Evolutionary conservation across 1,140 invertebrate species (phyloP).

Genomic region (Drosophila suzukii): DNA sequence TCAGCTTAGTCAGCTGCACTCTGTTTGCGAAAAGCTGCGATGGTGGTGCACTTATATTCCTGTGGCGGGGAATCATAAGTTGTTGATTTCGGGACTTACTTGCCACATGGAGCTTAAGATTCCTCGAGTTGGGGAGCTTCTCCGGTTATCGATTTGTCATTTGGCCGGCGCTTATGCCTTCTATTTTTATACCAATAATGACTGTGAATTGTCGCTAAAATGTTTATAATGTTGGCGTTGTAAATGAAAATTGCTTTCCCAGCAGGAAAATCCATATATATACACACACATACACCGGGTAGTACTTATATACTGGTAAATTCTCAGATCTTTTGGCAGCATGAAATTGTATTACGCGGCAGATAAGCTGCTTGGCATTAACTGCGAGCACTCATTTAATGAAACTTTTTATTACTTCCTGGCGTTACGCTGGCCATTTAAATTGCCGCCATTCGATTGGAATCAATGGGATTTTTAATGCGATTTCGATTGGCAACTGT

Average conservation of each 20-base stretch:
- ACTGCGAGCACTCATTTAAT: constrained; percentile 59
- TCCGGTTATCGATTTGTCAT: constrained; percentile 57
- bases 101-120: constrained; percentile 7
- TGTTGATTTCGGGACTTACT: constrained; percentile 24
- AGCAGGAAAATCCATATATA: constrained; percentile 4
- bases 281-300: not conserved
- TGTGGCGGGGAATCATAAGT: constrained; percentile 1
- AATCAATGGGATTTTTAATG: constrained; percentile 64
- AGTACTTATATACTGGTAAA: constrained; percentile 43
- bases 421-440: constrained; percentile 41
- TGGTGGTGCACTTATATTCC: constrained; percentile 11
- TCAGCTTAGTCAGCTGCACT: constrained; percentile 52
- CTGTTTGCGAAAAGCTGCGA: constrained; percentile 13
- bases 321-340: constrained; percentile 37
- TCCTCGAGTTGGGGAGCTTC: constrained; percentile 9
- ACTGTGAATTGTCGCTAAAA: constrained; percentile 60
- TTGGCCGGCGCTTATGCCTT: constrained; percentile 27
- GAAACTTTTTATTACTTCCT: constrained; percentile 78
- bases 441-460: constrained; percentile 51
- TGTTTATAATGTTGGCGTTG: constrained; percentile 55
- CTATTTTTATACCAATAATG: constrained; percentile 61
- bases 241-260: constrained; percentile 60
- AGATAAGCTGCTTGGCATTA: constrained; percentile 71
- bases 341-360: constrained; percentile 33
- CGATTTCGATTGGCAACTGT: constrained; percentile 60